Conservation (phyloP, 2,113 vertebrate species). For the Campylorhamphus procurvoides region DNA sequence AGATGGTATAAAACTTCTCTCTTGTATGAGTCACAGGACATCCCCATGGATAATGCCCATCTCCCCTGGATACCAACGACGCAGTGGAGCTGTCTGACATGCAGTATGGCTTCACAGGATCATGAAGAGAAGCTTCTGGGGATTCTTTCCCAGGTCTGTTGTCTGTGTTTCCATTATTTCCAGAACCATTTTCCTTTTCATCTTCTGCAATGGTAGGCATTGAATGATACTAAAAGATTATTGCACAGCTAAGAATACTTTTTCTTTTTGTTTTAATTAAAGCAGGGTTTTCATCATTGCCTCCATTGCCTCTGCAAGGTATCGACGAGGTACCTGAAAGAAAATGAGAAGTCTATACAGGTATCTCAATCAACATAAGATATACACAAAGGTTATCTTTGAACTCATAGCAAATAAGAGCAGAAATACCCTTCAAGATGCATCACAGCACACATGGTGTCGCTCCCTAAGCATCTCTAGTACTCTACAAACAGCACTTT, state of each 20-base stretch:
- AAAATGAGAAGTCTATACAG: background rate
- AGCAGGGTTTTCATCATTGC: constrained; percentile 37
- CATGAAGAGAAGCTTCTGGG: constrained; percentile 58
- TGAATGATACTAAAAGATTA: constrained; percentile 67
- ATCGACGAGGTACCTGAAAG: constrained; percentile 29
- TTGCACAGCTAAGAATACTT: background rate
- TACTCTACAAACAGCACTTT: background rate
- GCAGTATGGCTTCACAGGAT: constrained; percentile 74
- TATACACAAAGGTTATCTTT: background rate
- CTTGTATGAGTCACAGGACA: constrained; percentile 95
- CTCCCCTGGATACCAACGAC: constrained; percentile 81
- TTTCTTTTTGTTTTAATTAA: background rate
- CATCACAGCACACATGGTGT: rapidly evolving
- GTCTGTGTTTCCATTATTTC: constrained; percentile 74
- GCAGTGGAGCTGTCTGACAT: constrained; percentile 68
- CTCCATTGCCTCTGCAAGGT: constrained; percentile 38
- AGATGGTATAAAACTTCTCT: constrained; percentile 97
- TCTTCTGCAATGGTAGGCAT: constrained; percentile 93
- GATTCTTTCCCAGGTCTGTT: constrained; percentile 70
- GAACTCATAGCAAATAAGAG: background rate
- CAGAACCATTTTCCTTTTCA: constrained; percentile 80
- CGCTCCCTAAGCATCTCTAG: background rate
- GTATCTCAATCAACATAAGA: background rate
- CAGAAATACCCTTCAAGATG: background rate
- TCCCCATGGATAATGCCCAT: constrained; percentile 89